Evolutionary conservation across 2,113 vertebrate genomes (phyloP), one percentile per base, ranked within the genome.

Genomic region (Malurus elegans): DNA sequence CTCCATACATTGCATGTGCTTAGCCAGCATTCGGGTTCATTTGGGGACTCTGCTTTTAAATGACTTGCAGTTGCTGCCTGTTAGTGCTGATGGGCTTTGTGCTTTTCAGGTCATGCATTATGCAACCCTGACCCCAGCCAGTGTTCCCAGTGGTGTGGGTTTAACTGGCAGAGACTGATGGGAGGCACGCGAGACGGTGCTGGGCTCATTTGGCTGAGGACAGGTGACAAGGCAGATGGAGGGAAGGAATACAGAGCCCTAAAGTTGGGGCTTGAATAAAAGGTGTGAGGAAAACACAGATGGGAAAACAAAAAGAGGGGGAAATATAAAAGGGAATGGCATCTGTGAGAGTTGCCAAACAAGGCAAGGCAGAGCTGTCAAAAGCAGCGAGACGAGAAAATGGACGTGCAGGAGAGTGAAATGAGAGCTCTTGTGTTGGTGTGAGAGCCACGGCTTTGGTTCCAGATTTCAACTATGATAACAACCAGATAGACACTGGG

Each of bases 201-300:
- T 38, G 1, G 56, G 13, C 85, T 51, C 7, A 0, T n/a, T 47
- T 67, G 67, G 26, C 40, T 65, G 45, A 64, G 79, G 45, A 56
- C 71, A 65, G 78, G 85, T 44, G 92, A 90, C 58, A 6, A 56
- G 79, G 62, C 85, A 92, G 90, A 50, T 74, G 75, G 81, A 84
- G 66, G 53, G 53, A 72, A 64, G 75, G 45, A 45, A 38, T 32
- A 12, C 5, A 53, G 54, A 82, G 71, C 79, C 65, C 79, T 65
- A 31, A 64, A 73, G 71, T 19, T 91, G 67, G 58, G 58, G 36
- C 85, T 92, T 26, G 31, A 60, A 25, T 72, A 79, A 76, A 81
- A 92, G 72, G 69, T 88, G 79, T 66, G 75, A 93, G 88, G 79
- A 88, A 76, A 86, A 65, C 86, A 93, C 66, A 94, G 88, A 66